Evolutionary conservation across 2,888 invertebrate genomes (phyloP).

Genomic region (Trilocha varians): DNA sequence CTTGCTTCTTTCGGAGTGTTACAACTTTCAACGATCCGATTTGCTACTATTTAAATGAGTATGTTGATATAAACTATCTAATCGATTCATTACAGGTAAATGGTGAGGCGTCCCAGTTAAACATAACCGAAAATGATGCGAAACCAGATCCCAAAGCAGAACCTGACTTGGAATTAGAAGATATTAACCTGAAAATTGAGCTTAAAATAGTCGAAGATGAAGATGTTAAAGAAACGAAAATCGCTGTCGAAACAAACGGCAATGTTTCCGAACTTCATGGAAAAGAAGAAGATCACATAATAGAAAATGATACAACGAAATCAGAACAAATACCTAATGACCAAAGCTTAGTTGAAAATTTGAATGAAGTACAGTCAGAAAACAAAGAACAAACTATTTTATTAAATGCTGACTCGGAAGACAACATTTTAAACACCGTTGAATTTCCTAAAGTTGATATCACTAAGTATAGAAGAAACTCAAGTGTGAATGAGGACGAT

Average conservation of each 20-base stretch:
- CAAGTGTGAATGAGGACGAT: constrained; percentile 62
- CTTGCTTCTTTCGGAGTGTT: no score
- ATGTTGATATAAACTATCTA: constrained; percentile 1
- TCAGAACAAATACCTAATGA: constrained; percentile 10
- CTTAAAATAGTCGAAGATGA: constrained; percentile 67
- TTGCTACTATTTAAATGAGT: background rate
- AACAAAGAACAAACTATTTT: constrained; percentile 13
- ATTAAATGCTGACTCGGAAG: constrained; percentile 33
- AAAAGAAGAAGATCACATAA: constrained; percentile 10
- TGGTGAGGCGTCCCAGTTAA: constrained; percentile 37
- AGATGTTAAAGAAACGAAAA: constrained; percentile 27
- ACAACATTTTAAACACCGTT: constrained; percentile 38
- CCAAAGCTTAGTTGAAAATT: constrained; percentile 6
- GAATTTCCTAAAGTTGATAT: constrained; percentile 60
- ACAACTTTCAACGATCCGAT: no score
- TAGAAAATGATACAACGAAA: constrained; percentile 10
- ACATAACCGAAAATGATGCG: constrained; percentile 33
- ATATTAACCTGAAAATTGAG: constrained; percentile 52
- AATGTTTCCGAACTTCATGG: background rate
- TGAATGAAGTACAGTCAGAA: constrained; percentile 9
- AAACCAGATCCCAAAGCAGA: constrained; percentile 21
- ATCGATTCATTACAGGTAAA: constrained; percentile 30
- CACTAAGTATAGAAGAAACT: constrained; percentile 54
- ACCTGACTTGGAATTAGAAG: constrained; percentile 45
- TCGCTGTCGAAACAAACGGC: background rate